These are phyloP conservation scores for Ceramica pisi DNA, from an alignment of 2,888 invertebrate species.

Conservation along the genomic window DNA sequence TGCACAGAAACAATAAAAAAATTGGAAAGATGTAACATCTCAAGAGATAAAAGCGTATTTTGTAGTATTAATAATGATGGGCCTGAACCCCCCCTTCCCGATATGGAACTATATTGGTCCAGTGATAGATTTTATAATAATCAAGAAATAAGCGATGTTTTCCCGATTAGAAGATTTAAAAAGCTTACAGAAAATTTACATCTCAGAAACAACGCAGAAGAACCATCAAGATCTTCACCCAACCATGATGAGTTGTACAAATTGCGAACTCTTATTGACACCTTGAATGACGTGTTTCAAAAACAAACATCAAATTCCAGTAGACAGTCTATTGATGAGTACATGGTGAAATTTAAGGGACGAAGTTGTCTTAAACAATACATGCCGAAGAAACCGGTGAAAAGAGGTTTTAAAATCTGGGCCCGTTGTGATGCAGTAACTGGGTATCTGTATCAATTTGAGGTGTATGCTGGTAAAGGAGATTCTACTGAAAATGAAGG, in stretches of 20 bases:
- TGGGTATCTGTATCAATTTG: constrained; percentile 17
- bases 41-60: constrained; percentile 52
- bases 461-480: constrained; percentile 19
- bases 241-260: constrained; percentile 49
- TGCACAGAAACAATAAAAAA: constrained; percentile 6
- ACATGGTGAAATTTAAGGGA: constrained; percentile 50
- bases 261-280: constrained; percentile 42
- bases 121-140: constrained; percentile 20
- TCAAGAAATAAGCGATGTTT: constrained; percentile 5
- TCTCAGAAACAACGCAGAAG: constrained; percentile 8
- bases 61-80: constrained; percentile 47
- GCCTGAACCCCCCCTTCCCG: no score
- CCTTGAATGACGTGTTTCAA: constrained; percentile 43
- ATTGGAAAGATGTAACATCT: constrained; percentile 9
- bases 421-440: constrained; percentile 21
- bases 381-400: constrained; percentile 22
- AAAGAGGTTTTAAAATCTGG: constrained; percentile 29
- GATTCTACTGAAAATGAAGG: no score
- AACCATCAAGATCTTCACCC: constrained; percentile 26
- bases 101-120: constrained; percentile 53
- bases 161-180: constrained; percentile 17
- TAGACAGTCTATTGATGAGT: constrained; percentile 44
- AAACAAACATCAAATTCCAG: constrained; percentile 46
- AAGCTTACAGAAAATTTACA: constrained; percentile 19
- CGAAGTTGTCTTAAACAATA: constrained; percentile 30